Conservation (phyloP, 2,113 vertebrate species). For the Tamias sibiricus region DNA sequence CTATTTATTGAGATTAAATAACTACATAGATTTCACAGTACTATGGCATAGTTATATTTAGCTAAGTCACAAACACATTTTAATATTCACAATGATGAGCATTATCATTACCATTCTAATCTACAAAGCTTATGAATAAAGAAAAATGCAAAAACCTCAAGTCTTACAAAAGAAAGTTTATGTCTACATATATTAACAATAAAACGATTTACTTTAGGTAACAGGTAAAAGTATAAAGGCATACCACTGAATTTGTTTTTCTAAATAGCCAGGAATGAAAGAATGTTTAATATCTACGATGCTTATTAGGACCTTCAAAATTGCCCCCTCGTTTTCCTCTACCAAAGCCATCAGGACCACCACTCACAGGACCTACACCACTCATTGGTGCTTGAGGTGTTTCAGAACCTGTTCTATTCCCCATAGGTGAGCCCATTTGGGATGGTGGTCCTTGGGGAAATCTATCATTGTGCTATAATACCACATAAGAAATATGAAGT, state of each 20-base stretch:
- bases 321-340: constrained; percentile 93
- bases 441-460: constrained; percentile 92
- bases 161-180: constrained; percentile 87
- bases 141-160: constrained; percentile 88
- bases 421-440: constrained; percentile 92
- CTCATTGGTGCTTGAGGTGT: constrained; percentile 92
- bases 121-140: constrained; percentile 88
- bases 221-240: constrained; percentile 89
- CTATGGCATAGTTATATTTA: constrained; percentile 86
- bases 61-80: constrained; percentile 88
- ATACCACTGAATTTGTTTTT: constrained; percentile 85
- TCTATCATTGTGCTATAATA: constrained; percentile 94
- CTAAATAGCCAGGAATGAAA: constrained; percentile 84
- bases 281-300: constrained; percentile 93
- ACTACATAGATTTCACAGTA: constrained; percentile 88
- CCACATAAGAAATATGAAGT: constrained; percentile 82
- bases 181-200: constrained; percentile 89
- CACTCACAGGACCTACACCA: constrained; percentile 90
- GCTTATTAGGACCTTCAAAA: constrained; percentile 98
- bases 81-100: constrained; percentile 88
- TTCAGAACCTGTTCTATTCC: constrained; percentile 93
- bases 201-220: constrained; percentile 88
- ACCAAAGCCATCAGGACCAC: constrained; percentile 93
- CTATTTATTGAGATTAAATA: constrained; percentile 89
- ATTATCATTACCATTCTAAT: constrained; percentile 86